Evolutionary conservation across 2,113 vertebrate genomes (phyloP).

Genomic region (Lampris megalopsis): DNA sequence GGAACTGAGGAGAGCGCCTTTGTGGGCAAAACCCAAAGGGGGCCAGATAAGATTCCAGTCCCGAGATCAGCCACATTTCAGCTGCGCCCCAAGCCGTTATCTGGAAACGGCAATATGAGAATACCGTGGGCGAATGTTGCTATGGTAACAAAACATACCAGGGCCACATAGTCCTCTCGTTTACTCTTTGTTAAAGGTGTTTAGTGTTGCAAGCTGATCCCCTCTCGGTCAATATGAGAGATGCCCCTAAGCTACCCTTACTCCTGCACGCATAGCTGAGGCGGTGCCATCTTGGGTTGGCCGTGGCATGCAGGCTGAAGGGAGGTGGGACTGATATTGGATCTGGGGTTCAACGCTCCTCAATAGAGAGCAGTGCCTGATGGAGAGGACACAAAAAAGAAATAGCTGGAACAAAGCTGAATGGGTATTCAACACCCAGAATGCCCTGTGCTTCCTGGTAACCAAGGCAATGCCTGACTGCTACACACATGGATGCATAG

Average conservation of each 20-base stretch:
- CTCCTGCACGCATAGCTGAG: conserved; percentile 7
- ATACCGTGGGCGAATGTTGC: conserved; percentile 35
- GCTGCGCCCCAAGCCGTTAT: conserved; percentile 45
- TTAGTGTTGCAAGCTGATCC: conserved; percentile 48
- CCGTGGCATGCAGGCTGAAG: conserved; percentile 31
- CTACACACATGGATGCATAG: conserved; percentile 40
- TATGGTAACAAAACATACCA: conserved; percentile 57
- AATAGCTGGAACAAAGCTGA: conserved; percentile 50
- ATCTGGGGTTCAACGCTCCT: conserved; percentile 49
- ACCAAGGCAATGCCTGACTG: conserved; percentile 33
- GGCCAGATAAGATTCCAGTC: conserved; percentile 61
- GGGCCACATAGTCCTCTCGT: conserved; percentile 30
- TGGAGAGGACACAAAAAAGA: conserved; percentile 32
- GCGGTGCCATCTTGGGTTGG: conserved; percentile 22
- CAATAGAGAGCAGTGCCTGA: conserved; percentile 11
- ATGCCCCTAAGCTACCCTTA: background rate
- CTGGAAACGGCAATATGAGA: conserved; percentile 53
- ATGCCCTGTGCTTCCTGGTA: conserved; percentile 25
- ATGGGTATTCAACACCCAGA: conserved; percentile 27
- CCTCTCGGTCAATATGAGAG: conserved; percentile 5
- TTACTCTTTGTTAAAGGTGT: conserved; percentile 40
- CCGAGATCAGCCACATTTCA: conserved; percentile 42
- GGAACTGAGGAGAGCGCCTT: conserved; percentile 24
- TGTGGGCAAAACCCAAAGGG: conserved; percentile 32
- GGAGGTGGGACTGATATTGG: conserved; percentile 24